Evolutionary conservation across 2,797 vertebrate genomes (phyloP).

Genomic region (Acanthopagrus latus): DNA sequence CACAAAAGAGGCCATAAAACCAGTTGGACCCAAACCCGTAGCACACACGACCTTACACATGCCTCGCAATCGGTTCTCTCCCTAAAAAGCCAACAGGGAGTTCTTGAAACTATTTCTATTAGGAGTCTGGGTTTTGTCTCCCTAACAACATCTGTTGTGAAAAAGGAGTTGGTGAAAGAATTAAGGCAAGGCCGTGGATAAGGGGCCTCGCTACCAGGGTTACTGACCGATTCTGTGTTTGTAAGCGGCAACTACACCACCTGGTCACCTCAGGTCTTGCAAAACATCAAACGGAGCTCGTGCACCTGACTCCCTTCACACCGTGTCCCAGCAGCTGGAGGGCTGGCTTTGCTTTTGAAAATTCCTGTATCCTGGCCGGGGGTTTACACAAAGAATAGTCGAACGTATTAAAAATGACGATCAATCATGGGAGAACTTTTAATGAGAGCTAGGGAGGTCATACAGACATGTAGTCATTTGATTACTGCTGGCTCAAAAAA

Average conservation of each 20-base stretch:
- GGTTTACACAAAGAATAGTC: slow-evolving; percentile 33
- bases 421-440: slow-evolving; percentile 52
- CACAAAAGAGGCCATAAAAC: slow-evolving; percentile 80
- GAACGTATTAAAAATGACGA: slow-evolving; percentile 30
- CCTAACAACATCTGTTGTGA: slow-evolving; percentile 75
- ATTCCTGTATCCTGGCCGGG: slow-evolving; percentile 34
- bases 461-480: slow-evolving; percentile 2
- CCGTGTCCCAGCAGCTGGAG: slow-evolving; percentile 17
- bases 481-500: no score
- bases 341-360: slow-evolving; percentile 34
- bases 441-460: slow-evolving; percentile 28
- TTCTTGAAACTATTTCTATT: slow-evolving; percentile 81
- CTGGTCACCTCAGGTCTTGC: slow-evolving; percentile 56
- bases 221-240: slow-evolving; percentile 53
- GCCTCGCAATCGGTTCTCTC: slow-evolving; percentile 68
- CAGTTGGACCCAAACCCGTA: slow-evolving; percentile 74
- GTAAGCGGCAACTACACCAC: slow-evolving; percentile 36
- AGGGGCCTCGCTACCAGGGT: slow-evolving; percentile 72
- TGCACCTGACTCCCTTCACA: slow-evolving; percentile 57
- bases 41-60: slow-evolving; percentile 81
- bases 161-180: slow-evolving; percentile 81
- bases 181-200: slow-evolving; percentile 67
- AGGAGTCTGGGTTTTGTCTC: slow-evolving; percentile 79
- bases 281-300: slow-evolving; percentile 64
- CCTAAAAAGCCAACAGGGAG: slow-evolving; percentile 79